Base-by-base conservation (phyloP, 2,888 invertebrate species). In the Drosophila cracens region DNA sequence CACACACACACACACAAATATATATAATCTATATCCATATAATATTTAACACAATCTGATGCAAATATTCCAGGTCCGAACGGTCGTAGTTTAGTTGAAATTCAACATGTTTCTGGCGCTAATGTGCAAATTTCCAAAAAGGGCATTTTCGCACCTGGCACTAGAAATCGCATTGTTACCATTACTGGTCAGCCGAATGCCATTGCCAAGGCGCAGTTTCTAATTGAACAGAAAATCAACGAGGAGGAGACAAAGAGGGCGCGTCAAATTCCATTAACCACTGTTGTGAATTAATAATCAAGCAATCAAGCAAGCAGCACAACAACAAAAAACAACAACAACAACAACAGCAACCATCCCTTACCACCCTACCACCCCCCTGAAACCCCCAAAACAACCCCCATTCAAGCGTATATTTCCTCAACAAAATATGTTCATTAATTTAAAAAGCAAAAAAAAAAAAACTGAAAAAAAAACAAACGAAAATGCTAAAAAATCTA, bases 61-160 rank as follows among this genome's bases (percentile, higher is more conserved):
- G 87, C 87, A 79, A 87, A 87, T 87, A 91, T 93, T 93, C 60
- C 94, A 96, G 96, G 97, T 93, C 98, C 98, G 86, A 98, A 98
- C 93, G 99, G 99, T 82, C 97, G 98, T 94, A 97, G 98, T 94
- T 95, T 99, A 93, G 97, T 98, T 92, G 99, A 99, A 95, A 98
- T 99, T 94, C 99, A 99, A 95, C 98, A 98, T 94, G 95, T 97
- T 94, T 98, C 98, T 93, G 98, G 98, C 94, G 98, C 99, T 94
- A 98, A 97, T 95, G 98, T 99, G 94, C 98, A 99, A 95, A 99
- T 99, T 94, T 98, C 98, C 89, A 99, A 99, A 95, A 99, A 99
- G 95, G 98, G 98, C 93, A 97, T 97, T 92, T 99, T 98, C 95
- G 97, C 98, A 92, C 98, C 99, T 84, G 98, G 98, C 94, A 99